Evolutionary conservation across 2,888 invertebrate genomes (phyloP).

Genomic region (Homarus gammarus): DNA sequence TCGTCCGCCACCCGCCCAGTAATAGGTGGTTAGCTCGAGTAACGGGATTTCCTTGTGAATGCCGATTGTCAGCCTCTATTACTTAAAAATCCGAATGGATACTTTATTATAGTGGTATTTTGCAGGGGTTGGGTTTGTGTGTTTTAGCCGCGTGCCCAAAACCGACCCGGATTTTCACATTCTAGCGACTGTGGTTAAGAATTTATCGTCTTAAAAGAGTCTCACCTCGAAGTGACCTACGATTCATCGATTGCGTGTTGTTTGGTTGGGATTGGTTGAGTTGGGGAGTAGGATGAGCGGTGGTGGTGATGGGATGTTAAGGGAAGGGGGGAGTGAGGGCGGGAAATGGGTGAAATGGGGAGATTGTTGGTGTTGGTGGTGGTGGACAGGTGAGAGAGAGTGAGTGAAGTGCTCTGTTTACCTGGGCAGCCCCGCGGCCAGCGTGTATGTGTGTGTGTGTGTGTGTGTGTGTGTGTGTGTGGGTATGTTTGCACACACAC

Average conservation of each 20-base stretch:
- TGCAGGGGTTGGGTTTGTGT: slow-evolving; percentile 58
- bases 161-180: neutral
- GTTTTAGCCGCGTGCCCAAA: slow-evolving; percentile 36
- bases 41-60: slow-evolving; percentile 67
- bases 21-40: slow-evolving; percentile 56
- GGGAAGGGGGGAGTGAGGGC: neutral
- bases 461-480: neutral
- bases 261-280: neutral
- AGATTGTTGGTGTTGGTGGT: too few species aligned
- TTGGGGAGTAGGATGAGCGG: neutral
- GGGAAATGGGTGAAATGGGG: too few species aligned
- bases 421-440: too few species aligned
- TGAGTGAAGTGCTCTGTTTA: neutral
- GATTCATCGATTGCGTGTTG: neutral
- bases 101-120: slow-evolving; percentile 60
- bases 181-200: neutral
- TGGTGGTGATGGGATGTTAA: neutral
- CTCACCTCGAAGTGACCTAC: neutral
- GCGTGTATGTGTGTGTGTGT: too few species aligned
- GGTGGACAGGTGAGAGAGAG: neutral
- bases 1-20: slow-evolving; percentile 32
- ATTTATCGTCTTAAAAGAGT: neutral
- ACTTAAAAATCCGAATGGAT: slow-evolving; percentile 61
- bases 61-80: slow-evolving; percentile 65
- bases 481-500: neutral